Base-by-base conservation (phyloP, 2,888 invertebrate genomes). In the Cheilosia variabilis region DNA sequence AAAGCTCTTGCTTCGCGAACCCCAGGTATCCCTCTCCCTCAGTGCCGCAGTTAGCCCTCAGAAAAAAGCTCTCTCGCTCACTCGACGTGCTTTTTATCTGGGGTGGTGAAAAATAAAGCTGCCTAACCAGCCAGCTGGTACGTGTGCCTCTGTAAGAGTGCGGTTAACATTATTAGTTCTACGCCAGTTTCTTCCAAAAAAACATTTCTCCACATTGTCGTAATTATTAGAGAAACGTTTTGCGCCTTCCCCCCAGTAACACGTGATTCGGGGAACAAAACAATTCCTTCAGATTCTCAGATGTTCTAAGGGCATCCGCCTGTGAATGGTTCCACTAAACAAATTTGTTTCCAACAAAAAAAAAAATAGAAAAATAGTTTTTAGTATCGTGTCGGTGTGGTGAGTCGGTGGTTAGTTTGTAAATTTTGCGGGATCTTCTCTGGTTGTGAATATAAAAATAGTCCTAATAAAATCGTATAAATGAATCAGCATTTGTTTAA, bases 131-230 rank as follows among this genome's bases (percentile, higher is more conserved):
- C 76, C 81, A 86, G 77, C 86, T 86, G 81, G 72, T 86, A 68
- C 57, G 62, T 72, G 71, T 80, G 75, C 65, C 50, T 47, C 69
- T 53, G 58, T 43, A 71, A 68, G 62, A 77, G 76, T 86, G 86
- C 81, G 81, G 86, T 81, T 81, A 77, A 73, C 76, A 68, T 81
- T 81, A 65, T 86, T 81, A 86, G 86, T 86, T 81, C 68, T 57
- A 86, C 81, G 81, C 62, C 81, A 86, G 86, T 77, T 81, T 81
- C 81, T 73, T 81, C 68, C 77, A 86, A 86, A 78, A 77, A 80
- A 72, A 81, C 77, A 73, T 86, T 77, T 76, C 60, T 50, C 31
- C 55, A 68, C 63, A 63, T 22, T 57, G 52, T 76, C 57, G 52
- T 66, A 53, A 63, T 45, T 34, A 63, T 53, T 45, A 43, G 53